These are phyloP conservation scores for Corythaixoides concolor DNA, from an alignment of 2,113 vertebrate species.

Conservation along the genomic window DNA sequence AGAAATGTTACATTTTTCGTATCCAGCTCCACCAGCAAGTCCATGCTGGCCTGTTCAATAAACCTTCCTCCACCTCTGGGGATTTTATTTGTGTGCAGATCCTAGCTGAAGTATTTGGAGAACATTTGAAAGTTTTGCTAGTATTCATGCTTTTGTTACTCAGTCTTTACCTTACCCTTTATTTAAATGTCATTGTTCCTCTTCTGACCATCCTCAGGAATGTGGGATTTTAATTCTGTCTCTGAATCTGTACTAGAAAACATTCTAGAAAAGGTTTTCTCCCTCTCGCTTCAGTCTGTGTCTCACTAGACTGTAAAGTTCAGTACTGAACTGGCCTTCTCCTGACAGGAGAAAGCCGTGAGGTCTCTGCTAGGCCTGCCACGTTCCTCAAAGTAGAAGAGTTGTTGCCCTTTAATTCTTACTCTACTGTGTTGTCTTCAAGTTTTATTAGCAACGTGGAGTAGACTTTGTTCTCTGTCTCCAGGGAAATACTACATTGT, in stretches of 20 bases:
- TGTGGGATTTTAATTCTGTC: background rate
- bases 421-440: background rate
- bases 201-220: background rate
- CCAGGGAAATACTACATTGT: background rate
- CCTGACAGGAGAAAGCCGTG: background rate
- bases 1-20: background rate
- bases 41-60: background rate
- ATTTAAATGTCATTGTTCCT: background rate
- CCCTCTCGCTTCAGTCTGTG: background rate
- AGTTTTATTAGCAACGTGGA: background rate
- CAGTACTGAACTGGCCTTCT: background rate
- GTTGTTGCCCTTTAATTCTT: conserved; percentile 22
- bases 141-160: background rate
- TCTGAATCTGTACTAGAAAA: background rate
- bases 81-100: background rate
- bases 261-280: background rate
- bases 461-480: background rate
- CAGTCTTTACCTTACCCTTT: background rate
- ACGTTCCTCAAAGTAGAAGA: background rate
- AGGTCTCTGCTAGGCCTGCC: background rate
- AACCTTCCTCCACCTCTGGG: background rate
- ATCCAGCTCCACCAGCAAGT: background rate
- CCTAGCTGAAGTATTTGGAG: background rate
- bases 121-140: background rate
- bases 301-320: background rate